phyloP scores from a whole-genome alignment of 1,140 invertebrate genomes.

The Drosophila kurseongensis region DNA sequence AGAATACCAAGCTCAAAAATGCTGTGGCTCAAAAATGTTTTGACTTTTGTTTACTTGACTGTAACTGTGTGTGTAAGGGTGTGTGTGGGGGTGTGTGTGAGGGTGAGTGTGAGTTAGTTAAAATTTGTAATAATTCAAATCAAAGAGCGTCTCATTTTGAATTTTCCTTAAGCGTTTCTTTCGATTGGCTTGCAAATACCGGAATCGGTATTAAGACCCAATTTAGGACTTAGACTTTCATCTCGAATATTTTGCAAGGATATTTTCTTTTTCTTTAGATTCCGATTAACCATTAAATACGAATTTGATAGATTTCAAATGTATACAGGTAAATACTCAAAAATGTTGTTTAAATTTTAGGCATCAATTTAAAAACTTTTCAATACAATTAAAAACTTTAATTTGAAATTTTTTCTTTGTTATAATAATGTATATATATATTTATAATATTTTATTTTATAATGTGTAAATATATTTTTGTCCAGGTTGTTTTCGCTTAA shows the following conservation, averaged over 20 bases:
- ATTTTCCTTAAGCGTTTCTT: background rate
- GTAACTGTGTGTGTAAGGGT: slow-evolving; percentile 5
- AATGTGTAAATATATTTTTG: background rate
- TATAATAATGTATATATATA: too few species aligned
- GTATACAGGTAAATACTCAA: too few species aligned
- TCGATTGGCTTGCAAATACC: slow-evolving; percentile 8
- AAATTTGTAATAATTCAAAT: slow-evolving; percentile 12
- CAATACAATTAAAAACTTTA: too few species aligned
- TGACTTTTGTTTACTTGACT: slow-evolving; percentile 36
- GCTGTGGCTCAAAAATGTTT: slow-evolving; percentile 18
- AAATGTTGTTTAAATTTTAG: too few species aligned
- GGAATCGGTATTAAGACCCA: background rate
- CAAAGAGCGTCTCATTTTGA: slow-evolving; percentile 15
- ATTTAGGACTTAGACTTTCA: background rate
- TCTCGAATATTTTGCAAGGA: background rate
- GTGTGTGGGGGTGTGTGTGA: slow-evolving; percentile 1
- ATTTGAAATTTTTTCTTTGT: too few species aligned
- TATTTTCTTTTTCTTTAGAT: background rate
- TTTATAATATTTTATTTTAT: background rate
- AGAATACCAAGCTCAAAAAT: slow-evolving; percentile 19
- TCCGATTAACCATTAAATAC: background rate
- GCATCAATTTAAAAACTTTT: too few species aligned
- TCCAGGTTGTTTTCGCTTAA: background rate
- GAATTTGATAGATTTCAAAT: too few species aligned
- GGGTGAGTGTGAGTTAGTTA: background rate